Percentiles rank a stretch among this genome's conserved stretches.
Conservation (phyloP, 2,113 vertebrate genomes). For the Leptocoma aspasia region DNA sequence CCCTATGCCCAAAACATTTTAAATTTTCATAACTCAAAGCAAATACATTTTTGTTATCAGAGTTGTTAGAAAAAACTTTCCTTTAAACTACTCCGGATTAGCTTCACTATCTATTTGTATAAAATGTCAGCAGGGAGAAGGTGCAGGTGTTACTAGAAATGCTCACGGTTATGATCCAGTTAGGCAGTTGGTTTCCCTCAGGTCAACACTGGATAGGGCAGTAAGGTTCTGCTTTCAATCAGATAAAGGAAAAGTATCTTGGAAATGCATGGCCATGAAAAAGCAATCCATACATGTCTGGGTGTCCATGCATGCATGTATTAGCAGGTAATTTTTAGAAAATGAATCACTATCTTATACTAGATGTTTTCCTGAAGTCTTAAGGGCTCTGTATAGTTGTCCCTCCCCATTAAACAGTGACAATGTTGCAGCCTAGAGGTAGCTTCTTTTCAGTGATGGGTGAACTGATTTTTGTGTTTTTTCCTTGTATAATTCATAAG, state of each 20-base stretch:
- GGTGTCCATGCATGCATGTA: background rate
- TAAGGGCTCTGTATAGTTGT: background rate
- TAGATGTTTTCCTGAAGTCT: background rate
- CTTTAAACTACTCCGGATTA: background rate
- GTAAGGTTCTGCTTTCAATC: background rate
- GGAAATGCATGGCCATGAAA: background rate
- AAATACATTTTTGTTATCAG: conserved; percentile 28
- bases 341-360: background rate
- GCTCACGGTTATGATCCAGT: background rate
- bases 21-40: conserved; percentile 51
- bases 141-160: background rate
- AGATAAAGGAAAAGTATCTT: background rate
- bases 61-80: background rate
- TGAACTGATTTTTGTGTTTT: conserved; percentile 26
- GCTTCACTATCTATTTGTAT: background rate
- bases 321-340: background rate
- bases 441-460: conserved; percentile 32
- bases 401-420: background rate
- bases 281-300: background rate
- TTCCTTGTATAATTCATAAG: conserved; percentile 62
- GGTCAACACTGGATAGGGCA: background rate
- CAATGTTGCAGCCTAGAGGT: conserved; percentile 35
- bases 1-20: conserved; percentile 32
- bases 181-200: background rate
- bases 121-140: background rate